Evolutionary conservation across 2,113 vertebrate genomes (phyloP).

Genomic region (Antigone vipio): DNA sequence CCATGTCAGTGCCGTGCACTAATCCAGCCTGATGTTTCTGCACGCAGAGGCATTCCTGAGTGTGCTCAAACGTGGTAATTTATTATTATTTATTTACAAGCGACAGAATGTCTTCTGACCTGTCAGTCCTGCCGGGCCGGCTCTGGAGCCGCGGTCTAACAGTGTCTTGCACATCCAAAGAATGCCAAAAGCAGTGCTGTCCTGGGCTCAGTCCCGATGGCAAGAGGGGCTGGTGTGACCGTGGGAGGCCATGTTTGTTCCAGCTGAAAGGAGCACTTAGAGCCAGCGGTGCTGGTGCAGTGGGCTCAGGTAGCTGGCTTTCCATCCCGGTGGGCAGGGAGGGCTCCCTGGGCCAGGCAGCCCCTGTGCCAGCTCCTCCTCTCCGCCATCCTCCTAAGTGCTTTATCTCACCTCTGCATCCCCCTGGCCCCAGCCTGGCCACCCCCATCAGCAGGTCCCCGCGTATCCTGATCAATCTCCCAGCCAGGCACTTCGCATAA

Average conservation of each 20-base stretch:
- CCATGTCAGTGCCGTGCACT: background rate
- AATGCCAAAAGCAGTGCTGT: background rate
- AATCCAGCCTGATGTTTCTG: slow-evolving; percentile 30
- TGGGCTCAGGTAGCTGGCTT: background rate
- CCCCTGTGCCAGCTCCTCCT: background rate
- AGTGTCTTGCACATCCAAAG: background rate
- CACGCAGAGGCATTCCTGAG: background rate
- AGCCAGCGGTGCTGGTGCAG: rapidly evolving
- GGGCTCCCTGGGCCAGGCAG: background rate
- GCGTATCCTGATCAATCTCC: background rate
- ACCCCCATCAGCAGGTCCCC: background rate
- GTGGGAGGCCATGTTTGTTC: rapidly evolving
- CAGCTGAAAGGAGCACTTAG: background rate
- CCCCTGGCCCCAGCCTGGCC: background rate
- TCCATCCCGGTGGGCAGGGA: rapidly evolving
- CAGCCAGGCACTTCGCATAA: background rate
- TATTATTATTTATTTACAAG: slow-evolving; percentile 72
- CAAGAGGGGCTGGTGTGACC: background rate
- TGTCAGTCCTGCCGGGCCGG: background rate
- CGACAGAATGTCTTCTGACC: slow-evolving; percentile 63
- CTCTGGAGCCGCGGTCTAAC: background rate
- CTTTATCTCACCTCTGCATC: background rate
- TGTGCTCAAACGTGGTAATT: slow-evolving; percentile 57
- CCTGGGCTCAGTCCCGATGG: background rate
- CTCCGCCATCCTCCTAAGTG: background rate